Evolutionary conservation across 2,113 vertebrate genomes (phyloP).

Genomic region (Tetrao urogallus): DNA sequence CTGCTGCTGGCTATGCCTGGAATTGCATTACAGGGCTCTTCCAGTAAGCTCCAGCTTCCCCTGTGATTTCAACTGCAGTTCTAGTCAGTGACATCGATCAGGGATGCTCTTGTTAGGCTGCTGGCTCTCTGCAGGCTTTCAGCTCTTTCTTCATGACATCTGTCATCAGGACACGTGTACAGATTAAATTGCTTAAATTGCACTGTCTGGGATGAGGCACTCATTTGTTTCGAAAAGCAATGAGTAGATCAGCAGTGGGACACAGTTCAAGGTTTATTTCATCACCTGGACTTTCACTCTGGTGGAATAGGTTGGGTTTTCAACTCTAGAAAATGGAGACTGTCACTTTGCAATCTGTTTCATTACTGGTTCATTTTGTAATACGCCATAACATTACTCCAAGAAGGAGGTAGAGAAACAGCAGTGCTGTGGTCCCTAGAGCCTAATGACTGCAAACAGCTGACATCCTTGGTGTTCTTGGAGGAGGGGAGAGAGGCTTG

Average conservation of each 20-base stretch:
- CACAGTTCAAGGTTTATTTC: constrained; percentile 63
- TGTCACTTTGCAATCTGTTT: not conserved
- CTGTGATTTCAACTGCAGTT: not conserved
- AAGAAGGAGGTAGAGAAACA: not conserved
- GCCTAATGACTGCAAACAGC: not conserved
- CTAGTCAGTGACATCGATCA: not conserved
- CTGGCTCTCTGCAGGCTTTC: not conserved
- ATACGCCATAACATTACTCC: not conserved
- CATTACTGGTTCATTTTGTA: not conserved
- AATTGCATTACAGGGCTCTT: not conserved
- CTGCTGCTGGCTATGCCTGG: not conserved
- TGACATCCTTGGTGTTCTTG: not conserved
- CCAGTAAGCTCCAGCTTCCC: not conserved
- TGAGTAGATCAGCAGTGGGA: not conserved
- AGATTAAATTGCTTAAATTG: constrained; percentile 11
- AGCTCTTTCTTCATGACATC: not conserved
- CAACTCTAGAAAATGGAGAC: not conserved
- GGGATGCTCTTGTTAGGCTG: not conserved
- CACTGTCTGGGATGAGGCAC: not conserved
- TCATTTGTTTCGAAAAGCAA: constrained; percentile 22
- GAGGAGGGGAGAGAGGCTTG: not conserved
- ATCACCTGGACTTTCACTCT: constrained; percentile 38
- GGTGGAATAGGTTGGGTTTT: not conserved
- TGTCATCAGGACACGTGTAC: not conserved
- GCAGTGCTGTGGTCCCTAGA: not conserved